These are phyloP conservation scores for Hylaeus volcanicus DNA, from an alignment of 1,140 invertebrate genomes.

Conservation along the genomic window DNA sequence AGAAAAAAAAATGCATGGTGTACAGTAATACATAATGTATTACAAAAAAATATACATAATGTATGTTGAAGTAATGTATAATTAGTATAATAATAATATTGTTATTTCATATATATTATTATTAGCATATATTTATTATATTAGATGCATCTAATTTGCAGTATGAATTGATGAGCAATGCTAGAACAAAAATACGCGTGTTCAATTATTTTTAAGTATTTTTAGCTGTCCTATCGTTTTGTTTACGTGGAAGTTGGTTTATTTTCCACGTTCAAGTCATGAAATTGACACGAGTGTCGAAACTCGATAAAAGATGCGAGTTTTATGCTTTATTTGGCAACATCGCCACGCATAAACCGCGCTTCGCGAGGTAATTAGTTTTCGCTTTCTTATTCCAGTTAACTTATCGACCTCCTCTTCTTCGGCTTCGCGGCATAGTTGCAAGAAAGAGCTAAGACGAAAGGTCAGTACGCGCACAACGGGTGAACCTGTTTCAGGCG, in stretches of 20 bases:
- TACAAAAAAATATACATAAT: too few species aligned
- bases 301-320: not conserved
- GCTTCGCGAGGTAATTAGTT: constrained; percentile 9
- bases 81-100: too few species aligned
- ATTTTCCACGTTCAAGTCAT: too few species aligned
- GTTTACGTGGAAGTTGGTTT: not conserved
- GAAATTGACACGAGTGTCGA: not conserved
- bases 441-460: not conserved
- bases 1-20: too few species aligned
- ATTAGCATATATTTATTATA: too few species aligned
- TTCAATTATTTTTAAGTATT: too few species aligned
- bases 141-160: too few species aligned
- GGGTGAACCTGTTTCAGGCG: not conserved
- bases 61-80: too few species aligned
- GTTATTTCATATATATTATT: too few species aligned
- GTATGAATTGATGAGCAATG: too few species aligned
- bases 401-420: not conserved
- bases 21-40: too few species aligned
- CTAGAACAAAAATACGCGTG: too few species aligned
- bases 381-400: not conserved
- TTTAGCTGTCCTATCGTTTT: not conserved
- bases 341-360: not conserved
- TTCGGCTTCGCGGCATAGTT: not conserved
- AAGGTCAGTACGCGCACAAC: constrained; percentile 10
- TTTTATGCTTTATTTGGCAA: not conserved